These are phyloP conservation scores for Camarhynchus parvulus DNA, from an alignment of 2,113 vertebrate species.

Conservation along the genomic window DNA sequence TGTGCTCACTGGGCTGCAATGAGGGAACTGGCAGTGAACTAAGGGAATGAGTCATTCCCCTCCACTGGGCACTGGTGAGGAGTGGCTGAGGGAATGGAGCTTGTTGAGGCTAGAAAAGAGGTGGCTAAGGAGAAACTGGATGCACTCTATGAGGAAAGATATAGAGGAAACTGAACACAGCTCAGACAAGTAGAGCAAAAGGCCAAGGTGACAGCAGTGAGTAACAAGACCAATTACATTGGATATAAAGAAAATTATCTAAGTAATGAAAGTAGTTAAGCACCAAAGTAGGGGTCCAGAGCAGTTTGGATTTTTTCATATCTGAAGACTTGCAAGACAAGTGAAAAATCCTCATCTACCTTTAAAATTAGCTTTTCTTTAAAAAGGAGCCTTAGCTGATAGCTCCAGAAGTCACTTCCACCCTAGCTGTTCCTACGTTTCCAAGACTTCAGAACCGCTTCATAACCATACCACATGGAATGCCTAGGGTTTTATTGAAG, in stretches of 20 bases:
- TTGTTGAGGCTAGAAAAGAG: background rate
- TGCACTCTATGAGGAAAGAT: background rate
- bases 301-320: background rate
- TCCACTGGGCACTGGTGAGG: background rate
- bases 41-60: background rate
- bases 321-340: background rate
- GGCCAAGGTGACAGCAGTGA: background rate
- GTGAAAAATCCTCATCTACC: background rate
- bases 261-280: background rate
- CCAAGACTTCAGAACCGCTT: background rate
- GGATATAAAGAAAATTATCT: background rate
- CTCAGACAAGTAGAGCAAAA: background rate
- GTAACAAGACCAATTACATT: background rate
- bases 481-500: background rate
- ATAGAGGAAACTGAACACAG: background rate
- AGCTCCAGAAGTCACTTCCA: background rate
- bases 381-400: background rate
- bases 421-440: background rate
- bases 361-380: background rate
- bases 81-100: background rate
- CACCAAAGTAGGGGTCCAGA: background rate
- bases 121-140: background rate
- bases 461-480: background rate
- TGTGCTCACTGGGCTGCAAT: background rate
- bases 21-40: background rate